Percentiles rank a stretch among this genome's conserved stretches.
These are phyloP conservation scores for Tricholaema leucomelas DNA, from an alignment of 2,113 vertebrate species.

Conservation along the genomic window DNA sequence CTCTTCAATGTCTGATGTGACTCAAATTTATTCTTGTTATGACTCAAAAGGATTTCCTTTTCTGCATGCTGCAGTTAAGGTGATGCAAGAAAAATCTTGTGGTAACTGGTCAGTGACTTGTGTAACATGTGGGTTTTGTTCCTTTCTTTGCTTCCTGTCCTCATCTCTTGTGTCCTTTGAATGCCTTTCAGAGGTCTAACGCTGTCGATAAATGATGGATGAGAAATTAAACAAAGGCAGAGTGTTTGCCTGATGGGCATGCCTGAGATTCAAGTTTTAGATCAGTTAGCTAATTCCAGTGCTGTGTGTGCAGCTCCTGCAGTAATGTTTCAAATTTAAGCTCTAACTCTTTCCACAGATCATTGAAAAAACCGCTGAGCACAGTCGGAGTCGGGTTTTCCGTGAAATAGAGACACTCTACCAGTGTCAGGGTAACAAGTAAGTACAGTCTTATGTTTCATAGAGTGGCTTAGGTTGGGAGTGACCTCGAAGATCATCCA, in stretches of 20 bases:
- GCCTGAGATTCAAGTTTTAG: neutral
- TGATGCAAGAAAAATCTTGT: neutral
- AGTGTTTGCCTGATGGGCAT: neutral
- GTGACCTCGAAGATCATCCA: too few relatives aligned
- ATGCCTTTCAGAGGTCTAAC: neutral
- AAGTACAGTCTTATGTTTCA: constrained; percentile 30
- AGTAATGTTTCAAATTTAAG: neutral
- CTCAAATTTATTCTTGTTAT: neutral
- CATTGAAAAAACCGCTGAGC: constrained; percentile 91
- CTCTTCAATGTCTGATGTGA: neutral
- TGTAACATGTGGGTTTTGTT: neutral
- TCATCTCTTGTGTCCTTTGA: neutral
- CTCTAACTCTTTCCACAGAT: constrained; percentile 79
- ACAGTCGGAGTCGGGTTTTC: constrained; percentile 93
- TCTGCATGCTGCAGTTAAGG: neutral
- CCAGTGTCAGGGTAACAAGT: constrained; percentile 97
- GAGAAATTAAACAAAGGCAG: neutral
- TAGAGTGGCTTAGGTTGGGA: too few relatives aligned
- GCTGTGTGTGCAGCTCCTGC: neutral
- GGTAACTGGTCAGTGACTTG: neutral
- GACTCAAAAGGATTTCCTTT: constrained; percentile 1
- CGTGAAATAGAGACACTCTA: constrained; percentile 96
- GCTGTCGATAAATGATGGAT: neutral
- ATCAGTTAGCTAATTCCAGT: neutral
- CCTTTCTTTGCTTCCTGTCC: constrained; percentile 11